Conservation (phyloP, 2,797 vertebrate genomes). For the Parotocinclus haroldoi region DNA sequence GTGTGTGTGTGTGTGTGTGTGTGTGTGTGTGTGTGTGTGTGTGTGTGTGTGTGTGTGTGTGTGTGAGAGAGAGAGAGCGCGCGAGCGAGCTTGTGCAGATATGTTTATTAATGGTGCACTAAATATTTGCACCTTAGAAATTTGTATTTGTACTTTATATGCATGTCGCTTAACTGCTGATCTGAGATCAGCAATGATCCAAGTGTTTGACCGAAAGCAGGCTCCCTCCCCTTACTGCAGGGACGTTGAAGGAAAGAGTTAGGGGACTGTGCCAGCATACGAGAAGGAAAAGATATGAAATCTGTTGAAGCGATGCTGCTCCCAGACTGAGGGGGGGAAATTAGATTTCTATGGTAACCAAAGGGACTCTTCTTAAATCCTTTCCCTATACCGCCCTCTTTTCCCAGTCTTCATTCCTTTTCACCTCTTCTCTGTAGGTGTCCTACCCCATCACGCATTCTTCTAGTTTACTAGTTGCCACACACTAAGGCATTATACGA, state of each 20-base stretch:
- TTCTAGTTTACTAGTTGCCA: neutral
- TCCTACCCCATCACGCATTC: neutral
- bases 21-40: neutral
- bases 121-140: too few species aligned
- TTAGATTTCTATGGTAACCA: conserved; percentile 54
- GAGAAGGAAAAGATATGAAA: conserved; percentile 18
- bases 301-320: conserved; percentile 30
- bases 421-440: conserved; percentile 9
- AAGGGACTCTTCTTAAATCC: conserved; percentile 23
- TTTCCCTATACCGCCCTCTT: neutral
- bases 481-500: too few species aligned
- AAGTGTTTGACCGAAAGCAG: neutral
- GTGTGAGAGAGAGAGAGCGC: too few species aligned
- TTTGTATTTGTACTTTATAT: neutral
- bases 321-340: conserved; percentile 23
- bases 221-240: neutral
- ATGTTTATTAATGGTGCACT: neutral
- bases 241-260: neutral
- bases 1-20: too few species aligned
- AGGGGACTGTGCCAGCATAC: neutral
- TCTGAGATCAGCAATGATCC: conserved; percentile 7
- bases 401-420: neutral
- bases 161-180: neutral
- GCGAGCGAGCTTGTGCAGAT: too few species aligned
- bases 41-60: neutral